Conservation (phyloP, 2,113 vertebrate species). For the Barbus barbus region DNA sequence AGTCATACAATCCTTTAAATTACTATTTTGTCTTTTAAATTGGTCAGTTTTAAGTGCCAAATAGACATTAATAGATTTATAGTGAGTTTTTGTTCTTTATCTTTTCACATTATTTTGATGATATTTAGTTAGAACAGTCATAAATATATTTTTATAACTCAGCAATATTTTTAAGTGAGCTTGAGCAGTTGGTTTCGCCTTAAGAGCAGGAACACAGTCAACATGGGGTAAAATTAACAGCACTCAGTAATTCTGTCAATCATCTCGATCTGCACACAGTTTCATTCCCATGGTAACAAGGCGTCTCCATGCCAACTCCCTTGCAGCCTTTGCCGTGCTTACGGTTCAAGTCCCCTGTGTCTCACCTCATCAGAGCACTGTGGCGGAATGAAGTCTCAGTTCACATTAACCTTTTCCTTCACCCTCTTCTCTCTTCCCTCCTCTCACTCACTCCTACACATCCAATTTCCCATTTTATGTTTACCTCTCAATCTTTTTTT, state of each 20-base stretch:
- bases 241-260: slow-evolving; percentile 63
- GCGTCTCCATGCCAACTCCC: slow-evolving; percentile 61
- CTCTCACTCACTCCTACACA: slow-evolving; percentile 7
- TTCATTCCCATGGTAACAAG: slow-evolving; percentile 55
- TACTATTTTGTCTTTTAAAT: not conserved
- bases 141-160: not conserved
- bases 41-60: not conserved
- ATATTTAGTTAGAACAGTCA: not conserved
- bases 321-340: slow-evolving; percentile 59
- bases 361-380: slow-evolving; percentile 72
- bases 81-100: not conserved
- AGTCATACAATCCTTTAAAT: not conserved
- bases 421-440: slow-evolving; percentile 58
- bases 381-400: slow-evolving; percentile 64
- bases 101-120: not conserved
- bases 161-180: slow-evolving; percentile 3
- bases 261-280: slow-evolving; percentile 38
- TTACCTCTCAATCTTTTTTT: not conserved
- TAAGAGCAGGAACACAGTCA: slow-evolving; percentile 5
- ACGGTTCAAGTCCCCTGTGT: slow-evolving; percentile 60
- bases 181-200: not conserved
- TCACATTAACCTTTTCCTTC: slow-evolving; percentile 74
- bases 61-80: not conserved
- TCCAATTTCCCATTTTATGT: slow-evolving; percentile 26
- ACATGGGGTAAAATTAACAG: slow-evolving; percentile 52